A percentile compares a stretch with the other conserved stretches of the same genome.
Evolutionary conservation across 2,113 vertebrate species (phyloP).

Genomic region (Brachionichthys hirsutus): DNA sequence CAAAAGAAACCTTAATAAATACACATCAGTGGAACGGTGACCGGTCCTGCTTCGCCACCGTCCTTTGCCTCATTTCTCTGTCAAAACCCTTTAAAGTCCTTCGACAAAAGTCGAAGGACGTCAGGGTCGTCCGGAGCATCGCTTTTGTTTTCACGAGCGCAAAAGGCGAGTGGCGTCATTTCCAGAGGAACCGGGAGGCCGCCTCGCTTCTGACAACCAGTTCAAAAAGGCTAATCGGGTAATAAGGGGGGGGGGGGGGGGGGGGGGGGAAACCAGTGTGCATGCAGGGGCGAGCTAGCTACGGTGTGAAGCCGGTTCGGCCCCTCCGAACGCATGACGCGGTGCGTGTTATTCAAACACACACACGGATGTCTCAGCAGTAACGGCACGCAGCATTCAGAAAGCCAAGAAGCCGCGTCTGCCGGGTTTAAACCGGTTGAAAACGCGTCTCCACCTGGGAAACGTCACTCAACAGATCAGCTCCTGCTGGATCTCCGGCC

Average conservation of each 20-base stretch:
- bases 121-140: slow-evolving; percentile 37
- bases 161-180: slow-evolving; percentile 36
- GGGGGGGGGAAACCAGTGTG: slow-evolving; percentile 49
- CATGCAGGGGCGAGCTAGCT: slow-evolving; percentile 11
- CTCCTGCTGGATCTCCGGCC: slow-evolving; percentile 78
- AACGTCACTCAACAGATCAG: slow-evolving; percentile 74
- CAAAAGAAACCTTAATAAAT: slow-evolving; percentile 53
- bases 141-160: slow-evolving; percentile 32
- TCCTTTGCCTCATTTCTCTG: slow-evolving; percentile 25
- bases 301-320: slow-evolving; percentile 21
- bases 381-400: slow-evolving; percentile 39
- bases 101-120: slow-evolving; percentile 29
- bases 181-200: slow-evolving; percentile 29
- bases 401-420: slow-evolving; percentile 36
- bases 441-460: slow-evolving; percentile 3
- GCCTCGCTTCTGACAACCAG: slow-evolving; percentile 27
- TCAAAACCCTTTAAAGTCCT: slow-evolving; percentile 32
- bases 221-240: slow-evolving; percentile 39
- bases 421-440: slow-evolving; percentile 5
- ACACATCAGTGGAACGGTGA: slow-evolving; percentile 28
- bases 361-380: slow-evolving; percentile 38
- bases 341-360: slow-evolving; percentile 9
- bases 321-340: slow-evolving; percentile 42
- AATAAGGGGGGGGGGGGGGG: too few species aligned
- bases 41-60: slow-evolving; percentile 21